A percentile compares a stretch with the other conserved stretches of the same genome.
Evolutionary conservation across 1,140 invertebrate species (phyloP).

Genomic region (Drosophila truncata): DNA sequence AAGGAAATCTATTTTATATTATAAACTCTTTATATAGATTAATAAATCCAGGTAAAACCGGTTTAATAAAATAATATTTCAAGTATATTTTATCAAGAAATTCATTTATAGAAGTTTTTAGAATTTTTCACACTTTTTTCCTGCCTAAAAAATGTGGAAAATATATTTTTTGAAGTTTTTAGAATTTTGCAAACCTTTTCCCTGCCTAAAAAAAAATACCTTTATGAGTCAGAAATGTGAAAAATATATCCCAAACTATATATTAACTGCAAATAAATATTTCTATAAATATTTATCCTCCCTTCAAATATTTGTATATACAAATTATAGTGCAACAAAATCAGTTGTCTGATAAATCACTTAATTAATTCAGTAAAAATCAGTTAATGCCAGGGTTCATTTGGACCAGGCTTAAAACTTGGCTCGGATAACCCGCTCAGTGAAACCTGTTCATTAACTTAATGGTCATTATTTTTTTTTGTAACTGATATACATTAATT

Average conservation of each 20-base stretch:
- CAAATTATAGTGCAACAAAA: constrained; percentile 4
- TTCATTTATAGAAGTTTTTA: neutral
- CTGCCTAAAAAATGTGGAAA: neutral
- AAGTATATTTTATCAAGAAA: neutral
- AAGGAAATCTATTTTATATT: neutral
- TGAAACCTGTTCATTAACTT: constrained; percentile 19
- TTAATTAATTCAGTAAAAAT: constrained; percentile 33
- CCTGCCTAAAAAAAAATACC: neutral
- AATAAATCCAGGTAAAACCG: too few species aligned
- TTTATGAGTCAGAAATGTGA: neutral
- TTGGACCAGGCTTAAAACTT: constrained; percentile 12
- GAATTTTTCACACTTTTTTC: too few species aligned
- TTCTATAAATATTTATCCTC: neutral
- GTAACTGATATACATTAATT: constrained; percentile 1
- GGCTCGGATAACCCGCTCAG: constrained; percentile 4
- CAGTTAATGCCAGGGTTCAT: constrained; percentile 55
- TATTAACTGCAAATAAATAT: neutral
- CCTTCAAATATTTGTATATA: neutral
- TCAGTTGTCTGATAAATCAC: constrained; percentile 11
- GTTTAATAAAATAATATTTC: neutral
- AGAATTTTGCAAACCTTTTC: too few species aligned
- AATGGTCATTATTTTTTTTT: constrained; percentile 14
- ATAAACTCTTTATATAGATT: too few species aligned
- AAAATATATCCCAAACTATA: neutral
- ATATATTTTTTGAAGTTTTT: neutral